Evolutionary conservation across 2,113 vertebrate genomes (phyloP), one percentile per base, ranked within the genome.

Genomic region (Oxygymnocypris stewartii): DNA sequence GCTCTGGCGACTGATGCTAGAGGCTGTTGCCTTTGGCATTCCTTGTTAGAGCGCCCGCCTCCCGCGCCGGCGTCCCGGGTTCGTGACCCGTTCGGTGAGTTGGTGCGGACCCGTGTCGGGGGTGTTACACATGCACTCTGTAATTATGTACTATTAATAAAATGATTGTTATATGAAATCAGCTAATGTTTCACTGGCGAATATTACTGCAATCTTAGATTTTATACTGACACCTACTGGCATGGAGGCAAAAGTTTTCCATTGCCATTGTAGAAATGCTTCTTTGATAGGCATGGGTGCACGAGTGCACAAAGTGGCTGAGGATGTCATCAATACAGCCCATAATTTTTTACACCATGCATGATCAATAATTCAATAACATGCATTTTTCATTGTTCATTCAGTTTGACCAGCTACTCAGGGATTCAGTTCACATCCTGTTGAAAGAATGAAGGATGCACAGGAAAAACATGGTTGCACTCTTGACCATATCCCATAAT

Each of bases 301-400:
- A 23, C 0, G 18, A 10, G 40, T 28, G 23, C 37, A 28, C 65
- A 81, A 65, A 81, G 9, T 47, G 14, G n/a, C 7, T 20, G 40
- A 47, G 13, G 59, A 67, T 82, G 59, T 65, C 42, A 47, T 82
- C 25, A 82, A 67, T 82, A n/a, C 13, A 35, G 51, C 10, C 6
- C 20, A 82, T 82, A 1, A 82, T 81, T 31, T 44, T n/a, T n/a
- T 13, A 42, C 59, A 65, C 40, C 79, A 82, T 1, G 14, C 79
- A 67, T 4, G n/a, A 67, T 67, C 59, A 82, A 82, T 82, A 82
- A 67, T 47, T 82, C 40, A 82, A 67, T 67, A 59, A 12, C 59
- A 18, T 74, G 37, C 40, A 74, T 74, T 80, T 82, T 82, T 65
- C 4, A 47, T 67, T 18, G 40, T 47, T 47, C 14, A 4, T 81